Evolutionary conservation across 2,797 vertebrate species (phyloP), one percentile per base, ranked within the genome.

Genomic region (Acanthurus tractus): DNA sequence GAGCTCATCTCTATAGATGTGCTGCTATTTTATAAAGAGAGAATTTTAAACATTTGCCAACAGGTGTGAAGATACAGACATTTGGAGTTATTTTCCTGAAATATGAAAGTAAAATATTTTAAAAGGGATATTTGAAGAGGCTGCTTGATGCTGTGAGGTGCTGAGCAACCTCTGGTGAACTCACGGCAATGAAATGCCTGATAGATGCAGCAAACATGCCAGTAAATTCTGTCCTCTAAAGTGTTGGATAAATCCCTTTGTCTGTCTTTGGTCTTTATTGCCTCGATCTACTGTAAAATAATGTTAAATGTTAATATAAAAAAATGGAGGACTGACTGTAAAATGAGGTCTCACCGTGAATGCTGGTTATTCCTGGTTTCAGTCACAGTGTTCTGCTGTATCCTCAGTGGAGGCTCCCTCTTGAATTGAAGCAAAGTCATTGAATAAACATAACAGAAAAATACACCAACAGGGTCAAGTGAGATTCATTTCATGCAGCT

Each of bases 281-380:
- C 29, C 29, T 38, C 18, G 7, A 13, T n/a, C 20, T 42, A 11
- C 8, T 36, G 10, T 48, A 22, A 34, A 23, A 48, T 34, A 63
- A 3, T 15, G 1, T 0, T 1, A 50, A 1, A 8, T 25, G 17
- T 29, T n/a, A 1, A 45, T n/a, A 25, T 6, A 1, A 48, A 38
- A 25, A 29, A 22, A 36, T 56, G 46, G 1, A 2, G 13, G 1
- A 46, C 10, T 40, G 22, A n/a, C 6, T 46, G 15, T 69, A 8
- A 48, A 64, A 70, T 42, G 0, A n/a, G 23, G 22, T 25, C 91
- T 92, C 70, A 95, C 94, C 85, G 14, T 46, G 54, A 63, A 53
- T 45, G 59, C 20, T 59, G 78, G 20, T 50, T 29, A 8, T 13
- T 79, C 46, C 25, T 78, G 59, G 44, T 83, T 70, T 76, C 69